Evolutionary conservation across 2,113 vertebrate genomes (phyloP), one percentile per base, ranked within the genome.

Genomic region (Porphyrio hochstetteri): DNA sequence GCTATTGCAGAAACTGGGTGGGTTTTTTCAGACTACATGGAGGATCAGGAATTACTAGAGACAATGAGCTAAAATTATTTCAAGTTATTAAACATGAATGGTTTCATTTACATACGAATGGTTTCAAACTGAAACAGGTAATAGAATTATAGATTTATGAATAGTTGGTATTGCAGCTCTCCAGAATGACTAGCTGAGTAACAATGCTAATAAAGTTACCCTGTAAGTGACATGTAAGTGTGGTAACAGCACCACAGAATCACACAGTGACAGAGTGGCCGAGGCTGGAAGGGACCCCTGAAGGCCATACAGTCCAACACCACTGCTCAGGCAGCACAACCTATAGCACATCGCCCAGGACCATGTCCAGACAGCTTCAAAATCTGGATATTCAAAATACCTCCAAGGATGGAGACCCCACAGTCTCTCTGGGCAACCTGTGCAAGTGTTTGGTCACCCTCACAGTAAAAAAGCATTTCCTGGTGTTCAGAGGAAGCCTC

Each of bases 371-470:
- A 48, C 18, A 67, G 4, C 11, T 76, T 67, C 33, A 83, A 86
- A 93, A 91, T 31, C 9, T 21, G 12, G 5, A 15, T 71, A 50
- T 68, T 59, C 7, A 38, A 72, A 77, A 35, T 31, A 20, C 18
- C 24, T 77, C 28, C 68, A 72, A 69, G 44, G 6, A 40, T 14
- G 4, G n/a, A 77, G 42, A 23, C 4, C 61, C 15, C 7, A 69
- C 4, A 63, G 11, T 28, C 11, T 69, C 38, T 25, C 55, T 46
- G 18, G 10, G 10, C 18, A 64, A n/a, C 1, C 4, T 92, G 19
- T 52, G 19, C 4, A 16, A 42, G 12, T 48, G 25, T 5, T 75
- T 0, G 0, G 23, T 76, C 46, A 76, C 3, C 8, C 21, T 25
- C n/a, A 67, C 9, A 9, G 33, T 7, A 24, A 67, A 53, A 60